Conservation (phyloP, 1,140 invertebrate species). For the Venustaconcha ellipsiformis region DNA sequence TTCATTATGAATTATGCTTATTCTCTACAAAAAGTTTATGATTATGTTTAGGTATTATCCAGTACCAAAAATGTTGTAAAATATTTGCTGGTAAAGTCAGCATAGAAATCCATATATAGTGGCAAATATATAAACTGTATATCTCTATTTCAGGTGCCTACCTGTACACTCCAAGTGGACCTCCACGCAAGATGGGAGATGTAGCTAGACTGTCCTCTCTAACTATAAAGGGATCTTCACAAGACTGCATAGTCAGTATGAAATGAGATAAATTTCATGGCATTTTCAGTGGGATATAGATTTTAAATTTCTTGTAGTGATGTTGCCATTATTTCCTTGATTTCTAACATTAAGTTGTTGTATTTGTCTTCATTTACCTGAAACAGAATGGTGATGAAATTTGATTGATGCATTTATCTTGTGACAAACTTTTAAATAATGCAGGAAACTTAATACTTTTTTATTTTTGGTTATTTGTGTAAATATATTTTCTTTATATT, state of each 20-base stretch:
- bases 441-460: too few relatives aligned
- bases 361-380: too few relatives aligned
- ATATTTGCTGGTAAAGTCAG: too few relatives aligned
- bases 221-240: slow-evolving; percentile 40
- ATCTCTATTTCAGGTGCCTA: slow-evolving; percentile 47
- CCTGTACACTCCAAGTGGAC: slow-evolving; percentile 54
- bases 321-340: neutral
- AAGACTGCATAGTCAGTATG: slow-evolving; percentile 39
- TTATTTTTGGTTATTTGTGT: too few relatives aligned
- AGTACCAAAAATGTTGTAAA: too few relatives aligned
- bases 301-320: neutral
- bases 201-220: slow-evolving; percentile 41
- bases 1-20: neutral
- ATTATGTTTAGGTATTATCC: neutral
- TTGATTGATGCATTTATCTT: too few relatives aligned
- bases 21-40: neutral
- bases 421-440: too few relatives aligned
- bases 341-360: neutral
- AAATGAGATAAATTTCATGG: neutral
- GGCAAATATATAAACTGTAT: neutral
- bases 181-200: slow-evolving; percentile 42
- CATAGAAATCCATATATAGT: too few relatives aligned
- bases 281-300: neutral
- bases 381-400: too few relatives aligned
- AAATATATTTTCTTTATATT: too few relatives aligned